Conservation (phyloP, 2,888 invertebrate species). For the Pheosia tremula region DNA sequence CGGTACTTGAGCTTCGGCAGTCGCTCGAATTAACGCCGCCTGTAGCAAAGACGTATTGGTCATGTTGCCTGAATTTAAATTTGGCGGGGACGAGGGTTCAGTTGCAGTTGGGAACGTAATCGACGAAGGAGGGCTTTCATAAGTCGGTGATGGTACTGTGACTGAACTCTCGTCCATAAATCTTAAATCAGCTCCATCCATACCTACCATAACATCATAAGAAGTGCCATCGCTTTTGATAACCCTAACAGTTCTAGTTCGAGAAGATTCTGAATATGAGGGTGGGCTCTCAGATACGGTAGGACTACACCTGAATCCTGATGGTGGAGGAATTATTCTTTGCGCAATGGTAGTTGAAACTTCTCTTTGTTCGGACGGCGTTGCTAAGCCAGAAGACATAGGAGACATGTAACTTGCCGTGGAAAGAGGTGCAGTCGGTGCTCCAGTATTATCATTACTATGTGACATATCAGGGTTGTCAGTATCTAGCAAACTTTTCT, state of each 20-base stretch:
- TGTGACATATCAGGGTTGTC: slow-evolving; percentile 77
- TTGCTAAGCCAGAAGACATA: slow-evolving; percentile 70
- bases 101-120: slow-evolving; percentile 85
- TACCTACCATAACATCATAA: slow-evolving; percentile 90
- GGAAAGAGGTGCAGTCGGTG: slow-evolving; percentile 61
- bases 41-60: slow-evolving; percentile 88
- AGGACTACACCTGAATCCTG: slow-evolving; percentile 89
- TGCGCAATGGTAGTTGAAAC: slow-evolving; percentile 84
- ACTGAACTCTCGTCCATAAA: slow-evolving; percentile 97
- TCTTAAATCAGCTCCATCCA: slow-evolving; percentile 94
- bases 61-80: slow-evolving; percentile 72
- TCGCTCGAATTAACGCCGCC: slow-evolving; percentile 89
- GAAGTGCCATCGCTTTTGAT: slow-evolving; percentile 85
- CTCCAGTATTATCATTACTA: slow-evolving; percentile 57
- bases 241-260: slow-evolving; percentile 81
- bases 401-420: slow-evolving; percentile 69
- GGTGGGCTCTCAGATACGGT: slow-evolving; percentile 86
- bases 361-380: slow-evolving; percentile 75
- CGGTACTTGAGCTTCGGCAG: slow-evolving; percentile 81
- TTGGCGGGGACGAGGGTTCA: slow-evolving; percentile 86
- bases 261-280: slow-evolving; percentile 81
- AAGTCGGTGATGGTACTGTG: slow-evolving; percentile 90
- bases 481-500: slow-evolving; percentile 86
- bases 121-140: slow-evolving; percentile 90
- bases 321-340: slow-evolving; percentile 90